A percentile compares a stretch with the other conserved stretches of the same genome.
Evolutionary conservation across 2,888 invertebrate genomes (phyloP).

Genomic region (Erynnis tages): DNA sequence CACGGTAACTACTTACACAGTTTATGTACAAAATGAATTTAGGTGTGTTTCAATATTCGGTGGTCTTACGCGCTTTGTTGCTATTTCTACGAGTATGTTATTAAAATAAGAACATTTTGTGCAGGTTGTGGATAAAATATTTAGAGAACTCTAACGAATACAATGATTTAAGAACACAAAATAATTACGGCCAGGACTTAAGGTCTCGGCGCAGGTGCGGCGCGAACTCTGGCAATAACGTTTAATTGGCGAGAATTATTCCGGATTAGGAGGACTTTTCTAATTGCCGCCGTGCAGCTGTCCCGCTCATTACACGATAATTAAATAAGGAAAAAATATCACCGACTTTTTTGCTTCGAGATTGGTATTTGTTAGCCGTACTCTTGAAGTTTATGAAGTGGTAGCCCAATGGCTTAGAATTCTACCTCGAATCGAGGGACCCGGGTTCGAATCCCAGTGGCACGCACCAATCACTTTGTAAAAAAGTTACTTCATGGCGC

Average conservation of each 20-base stretch:
- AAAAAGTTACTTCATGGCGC: no score
- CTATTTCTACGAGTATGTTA: no score
- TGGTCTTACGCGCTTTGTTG: no score
- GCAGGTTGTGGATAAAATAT: no score
- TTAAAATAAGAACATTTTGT: no score
- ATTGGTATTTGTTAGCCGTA: background rate
- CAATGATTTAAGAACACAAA: conserved; percentile 4
- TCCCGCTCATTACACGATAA: conserved; percentile 16
- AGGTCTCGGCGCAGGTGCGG: conserved; percentile 55
- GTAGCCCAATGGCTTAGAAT: background rate
- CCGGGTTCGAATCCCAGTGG: no score
- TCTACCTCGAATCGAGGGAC: no score
- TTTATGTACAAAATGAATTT: no score
- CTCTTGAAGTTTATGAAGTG: background rate
- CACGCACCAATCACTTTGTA: no score
- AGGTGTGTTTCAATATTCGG: no score
- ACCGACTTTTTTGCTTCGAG: background rate
- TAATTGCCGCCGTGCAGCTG: conserved; percentile 51
- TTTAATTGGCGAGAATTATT: conserved; percentile 71
- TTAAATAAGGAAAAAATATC: conserved; percentile 16
- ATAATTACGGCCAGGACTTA: conserved; percentile 16
- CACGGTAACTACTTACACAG: no score
- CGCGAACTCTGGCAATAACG: conserved; percentile 47
- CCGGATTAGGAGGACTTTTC: conserved; percentile 63
- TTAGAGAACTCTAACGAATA: background rate